Conservation (phyloP, 2,888 invertebrate genomes). For the Pteria penguin region DNA sequence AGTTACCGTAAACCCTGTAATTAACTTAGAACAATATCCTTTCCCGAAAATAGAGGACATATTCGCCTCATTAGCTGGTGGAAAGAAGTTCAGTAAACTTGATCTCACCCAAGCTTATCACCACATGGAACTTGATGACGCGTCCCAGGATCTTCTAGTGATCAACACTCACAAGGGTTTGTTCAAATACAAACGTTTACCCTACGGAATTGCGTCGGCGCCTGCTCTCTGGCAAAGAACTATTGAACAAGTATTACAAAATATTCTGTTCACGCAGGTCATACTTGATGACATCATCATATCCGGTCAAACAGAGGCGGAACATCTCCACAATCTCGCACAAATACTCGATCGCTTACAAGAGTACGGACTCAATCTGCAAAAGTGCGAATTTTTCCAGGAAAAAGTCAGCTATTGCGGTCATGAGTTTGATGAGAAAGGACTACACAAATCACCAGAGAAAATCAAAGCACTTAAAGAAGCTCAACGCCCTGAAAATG, state of each 20-base stretch:
- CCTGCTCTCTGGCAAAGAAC: slow-evolving; percentile 49
- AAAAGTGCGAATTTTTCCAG: slow-evolving; percentile 28
- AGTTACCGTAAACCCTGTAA: slow-evolving; percentile 52
- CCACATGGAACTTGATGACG: slow-evolving; percentile 45
- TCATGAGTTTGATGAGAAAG: slow-evolving; percentile 27
- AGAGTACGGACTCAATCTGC: slow-evolving; percentile 11
- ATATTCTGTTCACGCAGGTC: slow-evolving; percentile 11
- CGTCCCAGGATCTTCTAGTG: slow-evolving; percentile 20
- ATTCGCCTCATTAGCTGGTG: slow-evolving; percentile 54
- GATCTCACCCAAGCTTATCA: slow-evolving; percentile 37
- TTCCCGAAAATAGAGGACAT: slow-evolving; percentile 54
- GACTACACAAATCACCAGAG: slow-evolving; percentile 27
- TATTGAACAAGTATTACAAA: slow-evolving; percentile 41
- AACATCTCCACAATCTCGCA: slow-evolving; percentile 20
- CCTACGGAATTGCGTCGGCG: slow-evolving; percentile 22
- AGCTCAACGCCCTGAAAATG: slow-evolving; percentile 24
- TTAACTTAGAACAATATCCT: slow-evolving; percentile 60
- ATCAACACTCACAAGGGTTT: slow-evolving; percentile 27
- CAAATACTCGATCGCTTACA: slow-evolving; percentile 12
- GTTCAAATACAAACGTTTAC: slow-evolving; percentile 20
- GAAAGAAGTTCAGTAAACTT: slow-evolving; percentile 43
- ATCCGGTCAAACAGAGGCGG: slow-evolving; percentile 18
- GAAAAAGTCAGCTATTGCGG: slow-evolving; percentile 25
- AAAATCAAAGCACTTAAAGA: slow-evolving; percentile 27
- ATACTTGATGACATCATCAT: slow-evolving; percentile 29